Evolutionary conservation across 2,113 vertebrate species (phyloP), one percentile per base, ranked within the genome.

Genomic region (Rhinoptilus africanus): DNA sequence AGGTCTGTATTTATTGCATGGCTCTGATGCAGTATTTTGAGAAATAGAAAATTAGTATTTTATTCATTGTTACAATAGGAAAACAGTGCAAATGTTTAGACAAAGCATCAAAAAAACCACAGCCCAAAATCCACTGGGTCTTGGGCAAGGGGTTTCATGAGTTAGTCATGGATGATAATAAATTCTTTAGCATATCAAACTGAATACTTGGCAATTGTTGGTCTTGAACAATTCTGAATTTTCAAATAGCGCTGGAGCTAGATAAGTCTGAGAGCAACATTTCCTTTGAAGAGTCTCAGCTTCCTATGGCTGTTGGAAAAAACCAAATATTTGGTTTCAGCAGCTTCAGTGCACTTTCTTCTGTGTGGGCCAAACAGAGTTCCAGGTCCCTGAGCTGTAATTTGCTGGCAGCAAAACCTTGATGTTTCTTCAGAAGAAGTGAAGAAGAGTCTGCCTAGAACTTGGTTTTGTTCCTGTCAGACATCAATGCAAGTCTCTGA

Each of bases 381-480:
- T 69, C 62, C 81, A 73, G 45, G 28, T 96, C 91, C 84, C 92
- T 2, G 5, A 85, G 81, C 71, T 94, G 67, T 80, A 90, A 76
- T 88, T 93, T 93, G 81, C 96, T 92, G 71, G 89, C 85, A 95
- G 93, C 71, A 94, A 90, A 75, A 85, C 81, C 87, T 96, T 95
- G 81, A 96, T 94, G 81, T 85, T 76, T 85, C 45, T 28, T 95
- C 88, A 93, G 82, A 93, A 85, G 45, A 69, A 11, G 13, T 45
- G 59, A 86, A 47, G 26, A 93, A 90, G 73, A 73, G 66, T 76
- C 77, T 91, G 56, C 48, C 66, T 87, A 87, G 79, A 95, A 41
- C 30, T 75, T 45, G 47, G 39, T 93, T 97, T 95, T 96, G 35
- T 93, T 93, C 64, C 84, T 89, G 35, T 28, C 35, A 92, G 86